phyloP scores from a whole-genome alignment of 1,140 invertebrate species.

The Harlomillsia oculata region DNA sequence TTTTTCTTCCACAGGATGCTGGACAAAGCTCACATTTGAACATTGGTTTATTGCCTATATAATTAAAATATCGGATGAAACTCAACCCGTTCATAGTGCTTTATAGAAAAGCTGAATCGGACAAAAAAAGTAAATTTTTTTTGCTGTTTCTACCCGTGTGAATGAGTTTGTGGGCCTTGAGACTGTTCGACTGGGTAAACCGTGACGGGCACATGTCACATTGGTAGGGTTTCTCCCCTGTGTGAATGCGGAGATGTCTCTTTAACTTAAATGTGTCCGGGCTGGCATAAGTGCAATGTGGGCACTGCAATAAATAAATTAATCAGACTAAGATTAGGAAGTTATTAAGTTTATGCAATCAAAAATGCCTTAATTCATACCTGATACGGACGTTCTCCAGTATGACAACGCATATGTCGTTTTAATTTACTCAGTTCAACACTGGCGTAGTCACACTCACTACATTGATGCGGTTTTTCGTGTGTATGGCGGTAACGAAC shows the following conservation, averaged over 20 bases:
- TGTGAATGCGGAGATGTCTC: constrained; percentile 53
- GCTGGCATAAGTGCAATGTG: constrained; percentile 93
- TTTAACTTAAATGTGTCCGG: constrained; percentile 93
- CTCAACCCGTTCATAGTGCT: no score
- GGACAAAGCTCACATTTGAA: constrained; percentile 93
- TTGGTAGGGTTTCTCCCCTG: constrained; percentile 54
- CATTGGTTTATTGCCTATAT: constrained; percentile 81
- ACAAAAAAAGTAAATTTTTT: no score
- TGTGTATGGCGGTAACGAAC: constrained; percentile 86
- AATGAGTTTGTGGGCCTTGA: constrained; percentile 87
- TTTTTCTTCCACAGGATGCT: constrained; percentile 91
- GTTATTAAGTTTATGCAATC: constrained; percentile 36
- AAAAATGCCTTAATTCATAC: constrained; percentile 39
- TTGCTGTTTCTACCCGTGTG: constrained; percentile 78
- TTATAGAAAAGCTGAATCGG: no score
- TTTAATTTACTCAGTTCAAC: constrained; percentile 89
- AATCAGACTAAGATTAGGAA: not conserved
- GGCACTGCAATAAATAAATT: constrained; percentile 60
- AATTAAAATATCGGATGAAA: no score
- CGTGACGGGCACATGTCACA: constrained; percentile 57
- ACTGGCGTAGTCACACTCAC: constrained; percentile 88
- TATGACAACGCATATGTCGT: constrained; percentile 86
- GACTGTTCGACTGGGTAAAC: constrained; percentile 92
- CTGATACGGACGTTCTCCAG: constrained; percentile 70
- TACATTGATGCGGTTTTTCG: constrained; percentile 90